These are phyloP conservation scores for Dromiciops gliroides DNA, from an alignment of 2,113 vertebrate genomes.

Conservation along the genomic window DNA sequence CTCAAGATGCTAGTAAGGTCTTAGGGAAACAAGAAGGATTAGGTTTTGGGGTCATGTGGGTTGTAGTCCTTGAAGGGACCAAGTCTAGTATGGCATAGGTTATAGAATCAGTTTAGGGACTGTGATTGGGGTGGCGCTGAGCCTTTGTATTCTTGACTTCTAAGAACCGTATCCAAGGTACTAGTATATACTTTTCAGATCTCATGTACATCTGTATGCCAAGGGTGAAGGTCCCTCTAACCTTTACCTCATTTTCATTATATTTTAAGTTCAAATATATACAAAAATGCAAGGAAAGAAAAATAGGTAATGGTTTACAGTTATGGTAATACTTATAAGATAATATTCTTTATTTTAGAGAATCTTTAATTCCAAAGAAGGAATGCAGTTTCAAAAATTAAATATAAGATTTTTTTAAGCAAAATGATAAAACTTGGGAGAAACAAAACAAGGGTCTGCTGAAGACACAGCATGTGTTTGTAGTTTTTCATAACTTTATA, in stretches of 20 bases:
- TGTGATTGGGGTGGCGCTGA: background rate
- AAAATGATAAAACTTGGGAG: no score
- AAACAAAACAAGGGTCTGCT: no score
- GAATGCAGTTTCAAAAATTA: no score
- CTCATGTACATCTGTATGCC: no score
- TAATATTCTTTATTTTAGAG: background rate
- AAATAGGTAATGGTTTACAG: background rate
- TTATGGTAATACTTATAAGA: conserved; percentile 3
- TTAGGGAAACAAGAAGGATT: conserved; percentile 19
- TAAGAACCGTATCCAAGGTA: background rate
- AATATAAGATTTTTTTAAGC: no score
- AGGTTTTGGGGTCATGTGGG: background rate
- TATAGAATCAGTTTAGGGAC: background rate
- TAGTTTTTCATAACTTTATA: no score
- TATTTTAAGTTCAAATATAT: background rate
- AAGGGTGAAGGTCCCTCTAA: background rate
- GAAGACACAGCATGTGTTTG: no score
- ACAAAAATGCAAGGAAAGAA: background rate
- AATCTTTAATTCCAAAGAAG: background rate
- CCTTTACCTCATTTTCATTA: no score
- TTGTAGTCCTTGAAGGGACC: background rate
- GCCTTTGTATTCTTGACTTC: conserved; percentile 1
- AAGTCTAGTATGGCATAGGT: background rate
- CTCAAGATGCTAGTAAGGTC: background rate
- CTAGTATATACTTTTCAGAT: no score